Evolutionary conservation across 2,888 invertebrate genomes (phyloP).

Genomic region (Cosmopolites sordidus): DNA sequence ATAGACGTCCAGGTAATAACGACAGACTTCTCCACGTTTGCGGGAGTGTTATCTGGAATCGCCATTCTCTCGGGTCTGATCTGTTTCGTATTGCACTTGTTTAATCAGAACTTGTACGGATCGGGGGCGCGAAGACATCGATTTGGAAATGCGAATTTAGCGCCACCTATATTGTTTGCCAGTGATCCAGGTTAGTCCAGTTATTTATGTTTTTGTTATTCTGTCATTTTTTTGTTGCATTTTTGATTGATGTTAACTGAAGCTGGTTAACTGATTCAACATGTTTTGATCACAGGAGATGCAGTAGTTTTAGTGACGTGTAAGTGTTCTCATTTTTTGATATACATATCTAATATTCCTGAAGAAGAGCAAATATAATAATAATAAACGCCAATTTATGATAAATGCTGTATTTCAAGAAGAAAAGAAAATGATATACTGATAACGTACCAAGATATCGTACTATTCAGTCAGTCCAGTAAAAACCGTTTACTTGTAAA

Average conservation of each 20-base stretch:
- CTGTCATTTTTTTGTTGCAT: constrained; percentile 16
- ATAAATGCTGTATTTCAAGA: too few relatives aligned
- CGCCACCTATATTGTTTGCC: constrained; percentile 80
- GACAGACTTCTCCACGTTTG: constrained; percentile 79
- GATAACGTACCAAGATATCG: too few relatives aligned
- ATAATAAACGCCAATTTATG: too few relatives aligned
- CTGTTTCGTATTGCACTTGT: constrained; percentile 84
- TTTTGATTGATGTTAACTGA: constrained; percentile 6
- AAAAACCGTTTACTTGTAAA: too few relatives aligned
- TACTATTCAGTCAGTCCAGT: too few relatives aligned
- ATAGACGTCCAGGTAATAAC: constrained; percentile 72
- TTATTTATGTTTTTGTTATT: constrained; percentile 5
- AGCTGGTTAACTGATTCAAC: too few relatives aligned
- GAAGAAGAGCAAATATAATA: too few relatives aligned
- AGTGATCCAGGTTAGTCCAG: constrained; percentile 70
- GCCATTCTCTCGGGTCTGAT: constrained; percentile 81
- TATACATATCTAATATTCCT: too few relatives aligned
- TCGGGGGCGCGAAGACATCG: constrained; percentile 56
- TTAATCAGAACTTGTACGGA: constrained; percentile 62
- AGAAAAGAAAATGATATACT: too few relatives aligned
- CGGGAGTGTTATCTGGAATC: constrained; percentile 81
- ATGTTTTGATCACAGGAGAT: too few relatives aligned
- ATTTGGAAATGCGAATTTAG: constrained; percentile 77
- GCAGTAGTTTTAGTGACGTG: too few relatives aligned
- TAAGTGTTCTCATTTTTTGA: too few relatives aligned